These are phyloP conservation scores for Empidonax alnorum DNA, from an alignment of 2,113 vertebrate species.

Conservation along the genomic window DNA sequence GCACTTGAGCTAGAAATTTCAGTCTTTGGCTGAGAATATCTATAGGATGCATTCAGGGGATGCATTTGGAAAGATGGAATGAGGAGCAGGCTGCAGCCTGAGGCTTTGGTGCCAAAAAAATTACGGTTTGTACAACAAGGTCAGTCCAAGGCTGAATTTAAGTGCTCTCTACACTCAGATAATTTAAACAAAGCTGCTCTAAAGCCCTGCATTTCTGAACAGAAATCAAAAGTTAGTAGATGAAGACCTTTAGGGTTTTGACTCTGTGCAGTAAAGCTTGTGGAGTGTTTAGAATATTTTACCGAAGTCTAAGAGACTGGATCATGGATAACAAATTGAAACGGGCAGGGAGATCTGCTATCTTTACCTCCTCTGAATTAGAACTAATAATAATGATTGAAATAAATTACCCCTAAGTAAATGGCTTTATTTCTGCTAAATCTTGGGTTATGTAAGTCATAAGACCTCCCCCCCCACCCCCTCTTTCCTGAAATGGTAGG, in stretches of 20 bases:
- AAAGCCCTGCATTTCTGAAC: background rate
- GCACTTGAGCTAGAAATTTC: background rate
- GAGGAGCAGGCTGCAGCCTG: background rate
- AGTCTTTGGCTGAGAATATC: background rate
- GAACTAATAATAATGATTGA: background rate
- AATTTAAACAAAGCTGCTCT: slow-evolving; percentile 23
- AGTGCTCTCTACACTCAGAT: background rate
- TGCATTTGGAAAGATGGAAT: background rate
- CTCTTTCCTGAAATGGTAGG: background rate
- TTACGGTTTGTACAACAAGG: background rate
- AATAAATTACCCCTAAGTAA: background rate
- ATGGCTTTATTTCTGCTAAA: background rate
- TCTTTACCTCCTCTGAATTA: background rate
- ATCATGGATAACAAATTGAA: background rate
- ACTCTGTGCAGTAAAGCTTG: background rate
- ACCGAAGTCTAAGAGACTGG: background rate
- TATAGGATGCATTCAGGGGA: slow-evolving; percentile 1
- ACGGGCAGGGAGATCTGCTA: background rate
- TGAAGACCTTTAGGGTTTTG: background rate
- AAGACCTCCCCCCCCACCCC: no score
- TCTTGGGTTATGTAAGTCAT: background rate
- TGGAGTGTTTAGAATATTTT: background rate
- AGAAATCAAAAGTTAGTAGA: background rate
- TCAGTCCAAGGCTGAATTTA: slow-evolving; percentile 16
- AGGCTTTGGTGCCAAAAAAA: slow-evolving; percentile 3